phyloP scores from a whole-genome alignment of 2,797 vertebrate genomes.

The Myotis myotis region DNA sequence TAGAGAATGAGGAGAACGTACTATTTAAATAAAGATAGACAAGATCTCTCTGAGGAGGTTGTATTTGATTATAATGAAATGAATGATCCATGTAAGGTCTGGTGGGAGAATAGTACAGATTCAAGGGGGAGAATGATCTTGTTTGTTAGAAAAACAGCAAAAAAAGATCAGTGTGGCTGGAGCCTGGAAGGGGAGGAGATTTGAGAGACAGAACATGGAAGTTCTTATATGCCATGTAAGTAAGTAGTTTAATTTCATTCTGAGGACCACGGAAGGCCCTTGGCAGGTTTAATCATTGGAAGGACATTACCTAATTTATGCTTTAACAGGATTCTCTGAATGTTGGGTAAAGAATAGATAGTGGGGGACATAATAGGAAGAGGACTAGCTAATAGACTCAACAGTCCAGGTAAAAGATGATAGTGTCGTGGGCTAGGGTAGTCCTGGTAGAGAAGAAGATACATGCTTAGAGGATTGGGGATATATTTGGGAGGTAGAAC shows the following conservation, averaged over 20 bases:
- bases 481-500: background rate
- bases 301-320: background rate
- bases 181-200: slow-evolving; percentile 4
- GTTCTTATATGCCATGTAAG: background rate
- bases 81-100: background rate
- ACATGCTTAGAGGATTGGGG: background rate
- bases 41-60: background rate
- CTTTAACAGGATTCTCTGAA: background rate
- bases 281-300: background rate
- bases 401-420: background rate
- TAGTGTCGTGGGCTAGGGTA: background rate
- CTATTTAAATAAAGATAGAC: background rate
- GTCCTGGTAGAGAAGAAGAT: background rate
- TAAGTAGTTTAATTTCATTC: slow-evolving; percentile 8
- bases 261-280: background rate
- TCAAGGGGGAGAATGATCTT: background rate
- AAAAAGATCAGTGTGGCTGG: background rate
- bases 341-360: background rate
- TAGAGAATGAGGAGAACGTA: background rate
- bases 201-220: background rate
- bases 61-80: background rate
- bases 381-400: background rate
- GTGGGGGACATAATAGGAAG: background rate
- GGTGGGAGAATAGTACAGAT: background rate
- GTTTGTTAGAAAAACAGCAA: background rate